These are phyloP conservation scores for Zaprionus inermis DNA, from an alignment of 1,140 invertebrate species.

Conservation along the genomic window DNA sequence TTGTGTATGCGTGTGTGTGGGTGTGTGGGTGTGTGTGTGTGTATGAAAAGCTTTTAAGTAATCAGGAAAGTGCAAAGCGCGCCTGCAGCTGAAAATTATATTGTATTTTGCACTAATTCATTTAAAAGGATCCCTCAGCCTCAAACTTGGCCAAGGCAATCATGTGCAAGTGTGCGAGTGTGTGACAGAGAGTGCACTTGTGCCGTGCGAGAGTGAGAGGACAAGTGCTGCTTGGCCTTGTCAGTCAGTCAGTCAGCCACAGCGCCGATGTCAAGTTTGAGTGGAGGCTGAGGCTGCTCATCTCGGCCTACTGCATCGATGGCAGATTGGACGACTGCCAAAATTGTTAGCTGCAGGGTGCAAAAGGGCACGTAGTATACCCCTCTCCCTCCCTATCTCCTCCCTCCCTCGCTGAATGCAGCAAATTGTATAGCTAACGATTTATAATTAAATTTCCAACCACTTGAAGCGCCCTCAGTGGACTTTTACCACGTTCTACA, in stretches of 20 bases:
- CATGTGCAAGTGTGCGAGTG: conserved; percentile 29
- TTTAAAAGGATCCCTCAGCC: conserved; percentile 64
- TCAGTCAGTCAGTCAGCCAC: conserved; percentile 2
- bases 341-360: conserved; percentile 28
- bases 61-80: conserved; percentile 57
- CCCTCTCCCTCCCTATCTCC: neutral
- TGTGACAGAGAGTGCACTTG: conserved; percentile 22
- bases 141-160: conserved; percentile 57
- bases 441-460: conserved; percentile 66
- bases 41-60: conserved; percentile 59
- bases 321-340: conserved; percentile 37
- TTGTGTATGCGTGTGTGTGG: neutral
- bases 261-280: conserved; percentile 51
- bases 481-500: conserved; percentile 35
- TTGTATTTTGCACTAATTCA: conserved; percentile 66
- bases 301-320: conserved; percentile 55
- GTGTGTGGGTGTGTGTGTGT: conserved; percentile 2
- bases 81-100: conserved; percentile 58
- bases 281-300: conserved; percentile 39
- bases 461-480: conserved; percentile 11
- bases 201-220: conserved; percentile 21
- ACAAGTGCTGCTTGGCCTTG: conserved; percentile 58
- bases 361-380: conserved; percentile 42
- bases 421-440: conserved; percentile 39
- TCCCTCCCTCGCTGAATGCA: conserved; percentile 11